Base-by-base conservation (phyloP, 2,113 vertebrate species). In the Microcebus murinus region DNA sequence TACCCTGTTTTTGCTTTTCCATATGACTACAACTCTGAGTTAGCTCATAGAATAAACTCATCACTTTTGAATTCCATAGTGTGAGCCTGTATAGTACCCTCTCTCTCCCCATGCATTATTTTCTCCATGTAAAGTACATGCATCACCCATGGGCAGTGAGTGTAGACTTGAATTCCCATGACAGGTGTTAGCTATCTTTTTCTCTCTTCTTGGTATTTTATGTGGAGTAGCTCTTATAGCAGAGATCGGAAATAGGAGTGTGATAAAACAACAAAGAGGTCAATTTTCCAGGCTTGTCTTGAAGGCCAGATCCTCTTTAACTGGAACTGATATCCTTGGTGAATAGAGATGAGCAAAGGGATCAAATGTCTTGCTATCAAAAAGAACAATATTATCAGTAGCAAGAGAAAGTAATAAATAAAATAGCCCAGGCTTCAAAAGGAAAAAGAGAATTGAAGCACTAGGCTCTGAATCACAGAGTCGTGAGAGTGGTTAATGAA, bases 91-190 rank as follows among this genome's bases (percentile, higher is more conserved):
- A 29, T 6, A 20, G 10, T 1, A 4, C 4, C 17, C 10, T 23
- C 8, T 45, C n/a, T 65, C 2, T 50, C 11, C 80, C 15, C 48
- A 3, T 0, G 0, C 13, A 25, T 21, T 61, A 27, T 61, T 14
- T 1, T 84, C 11, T 87, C 15, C 48, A 8, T 0, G 0, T 6
- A 34, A 48, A 45, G 31, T 5, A 5, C 0, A 3, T 6, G 8
- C 17, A 4, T n/a, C 23, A 0, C 42, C 45, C 11, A 34, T 13
- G 48, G n/a, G 59, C 45, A 95, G 55, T 17, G 4, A 95, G 55
- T 12, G 4, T 31, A 45, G 36, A 82, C 36, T 4, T 7, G 13
- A 39, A 50, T 13, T 39, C 25, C 21, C 45, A 4, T 10, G 45
- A 67, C 31, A 23, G 36, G 63, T 8, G 6, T 25, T 45, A 42